Base-by-base conservation (phyloP, 2,888 invertebrate species). In the Syrphus vitripennis region DNA sequence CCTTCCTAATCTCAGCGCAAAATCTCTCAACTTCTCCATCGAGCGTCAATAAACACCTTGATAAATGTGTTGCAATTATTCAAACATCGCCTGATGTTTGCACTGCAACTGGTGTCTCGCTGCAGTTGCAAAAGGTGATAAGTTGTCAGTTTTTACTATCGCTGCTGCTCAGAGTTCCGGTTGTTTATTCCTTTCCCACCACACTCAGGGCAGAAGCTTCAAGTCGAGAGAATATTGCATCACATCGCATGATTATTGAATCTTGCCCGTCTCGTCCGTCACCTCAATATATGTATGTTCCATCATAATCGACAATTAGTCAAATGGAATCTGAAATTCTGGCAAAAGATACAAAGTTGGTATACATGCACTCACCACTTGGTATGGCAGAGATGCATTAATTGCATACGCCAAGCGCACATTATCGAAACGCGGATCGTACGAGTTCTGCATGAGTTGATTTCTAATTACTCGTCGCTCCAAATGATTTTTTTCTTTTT, bases 391-490 rank as follows among this genome's bases (percentile, higher is more conserved):
- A 63, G 50, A 70, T 63, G 48, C 87, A 87, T 82, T 84, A 87
- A 88, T 88, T 83, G 87, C 83, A 80, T 76, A 63, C 69, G 81
- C 57, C 77, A 67, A 69, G 31, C 21, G 48, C 48, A 50, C 78
- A 87, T 63, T 88, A 88, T 88, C 87, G 80, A 81, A 87, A 87
- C 88, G 87, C 88, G 87, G 55, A 88, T 88, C 88, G 87, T 88
- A 87, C 88, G 88, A 88, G 88, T 88, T 87, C 70, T 83, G 88
- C 88, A 87, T 88, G 88, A 88, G 83, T 48, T 87, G 77, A 42
- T 87, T 83, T 84, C 88, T 88, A 88, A 88, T 88, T 88, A 88
- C 88, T 84, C 88, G 86, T 86, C 86, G 86, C 84, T 84, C 80
- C 31, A 69, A 81, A 86, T 86, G 80, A 57, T 80, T 80, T 84